Base-by-base conservation (phyloP, 2,888 invertebrate species). In the Frankliniella intonsa region DNA sequence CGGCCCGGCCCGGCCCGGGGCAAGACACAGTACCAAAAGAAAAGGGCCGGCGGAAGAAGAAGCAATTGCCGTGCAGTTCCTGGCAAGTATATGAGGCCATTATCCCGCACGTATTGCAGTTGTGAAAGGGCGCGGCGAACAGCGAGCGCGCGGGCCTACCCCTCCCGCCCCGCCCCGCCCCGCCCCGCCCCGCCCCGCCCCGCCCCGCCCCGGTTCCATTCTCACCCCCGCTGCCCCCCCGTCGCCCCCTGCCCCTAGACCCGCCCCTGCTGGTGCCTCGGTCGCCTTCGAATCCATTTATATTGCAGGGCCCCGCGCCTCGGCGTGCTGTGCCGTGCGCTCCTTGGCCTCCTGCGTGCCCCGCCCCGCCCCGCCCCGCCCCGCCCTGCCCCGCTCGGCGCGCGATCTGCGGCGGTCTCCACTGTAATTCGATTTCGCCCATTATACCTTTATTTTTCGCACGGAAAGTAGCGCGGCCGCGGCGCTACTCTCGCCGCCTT, bases 241-340 rank as follows among this genome's bases (percentile, higher is more conserved):
- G 3, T 5, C 38, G 2, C 38, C 38, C 62, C 14, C 62, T 62
- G 5, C 62, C 62, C 62, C 62, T n/a, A n/a, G 22, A 25, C 69
- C 10, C 22, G 25, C 62, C 19, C 14, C 62, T 62, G 38, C 38
- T 38, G 38, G 38, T 19, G 25, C 25, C 69, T 76, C 69, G 69
- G 69, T 76, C 69, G 69, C 69, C 69, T 76, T 76, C 69, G 69
- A 76, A 76, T 76, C 69, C 69, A 76, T 76, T 76, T 76, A 76
- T 76, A 76, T 76, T 76, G 69, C 69, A 76, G 25, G 69, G 25
- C 69, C 12, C 69, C 22, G 22, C 69, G 69, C 69, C 69, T n/a
- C 12, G 25, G 69, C 69, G 12, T 38, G 38, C 38, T 38, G 38
- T 38, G 38, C 38, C 38, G 38, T 38, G 38, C 38, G 38, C 38